Base-by-base conservation (phyloP, 2,113 vertebrate species). In the Globicephala melas region DNA sequence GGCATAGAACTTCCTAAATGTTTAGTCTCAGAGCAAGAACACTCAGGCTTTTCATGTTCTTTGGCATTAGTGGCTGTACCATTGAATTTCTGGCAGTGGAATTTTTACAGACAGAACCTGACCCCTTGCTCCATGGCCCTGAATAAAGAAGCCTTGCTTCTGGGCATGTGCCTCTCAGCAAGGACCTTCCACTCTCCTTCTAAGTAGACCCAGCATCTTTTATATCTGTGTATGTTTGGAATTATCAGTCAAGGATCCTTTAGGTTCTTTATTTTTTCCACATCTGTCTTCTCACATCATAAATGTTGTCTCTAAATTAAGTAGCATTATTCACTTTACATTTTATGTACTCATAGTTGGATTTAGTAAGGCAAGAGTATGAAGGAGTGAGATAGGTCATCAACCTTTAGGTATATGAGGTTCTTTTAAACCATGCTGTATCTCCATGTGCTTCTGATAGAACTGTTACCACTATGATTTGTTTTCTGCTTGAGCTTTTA, bases 21-120 rank as follows among this genome's bases (percentile, higher is more conserved):
- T 86, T 95, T 93, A 81, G 95, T 73, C 38, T 88, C 89, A 62
- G 86, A 82, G 81, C 70, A 81, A 68, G 91, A 93, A 94, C 93
- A 96, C 83, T 95, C 38, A 41, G 33, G 67, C 93, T 98, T 97
- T 97, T 97, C 97, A 83, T 79, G 63, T 82, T 89, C 58, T 76
- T 95, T 97, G 95, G 96, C 96, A 73, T 85, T 91, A 55, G 25
- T 1, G 9, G 14, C 89, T 91, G 1, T 60, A 96, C 58, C 93
- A 83, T 65, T 94, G 38, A 73, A 73, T 96, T 94, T 95, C 93
- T 93, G 95, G 93, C 81, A 96, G 60, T 68, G 36, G 25, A 77
- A 65, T 88, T 90, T 83, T 70, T 93, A 23, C 50, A 55, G 36
- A 82, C 44, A 96, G 62, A 91, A 17, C 91, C 62, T 86, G 93